Base-by-base conservation (phyloP, 2,113 vertebrate species). In the Ammodramus savannarum region DNA sequence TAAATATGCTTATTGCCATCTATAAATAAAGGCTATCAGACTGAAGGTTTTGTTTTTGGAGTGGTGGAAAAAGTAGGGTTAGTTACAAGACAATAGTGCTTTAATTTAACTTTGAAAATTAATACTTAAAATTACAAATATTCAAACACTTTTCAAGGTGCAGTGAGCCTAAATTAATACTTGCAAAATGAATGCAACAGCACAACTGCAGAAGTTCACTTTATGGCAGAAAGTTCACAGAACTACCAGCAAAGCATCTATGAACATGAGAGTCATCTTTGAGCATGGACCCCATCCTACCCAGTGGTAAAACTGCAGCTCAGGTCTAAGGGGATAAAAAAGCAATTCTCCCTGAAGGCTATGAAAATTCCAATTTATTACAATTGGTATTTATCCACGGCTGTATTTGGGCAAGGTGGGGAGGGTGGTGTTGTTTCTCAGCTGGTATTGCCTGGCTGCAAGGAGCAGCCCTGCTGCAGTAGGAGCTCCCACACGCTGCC, bases 71-170 rank as follows among this genome's bases (percentile, higher is more conserved):
- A 98, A 98, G 97, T 89, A 91, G 82, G 96, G 96, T 85, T 97
- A 97, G 97, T 98, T 97, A 90, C 95, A 94, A 98, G 98, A 98
- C 98, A 98, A 97, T 97, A 97, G 93, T 62, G 89, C 91, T 97
- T 97, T 98, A 98, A 98, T 98, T 98, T 98, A 98, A 97, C 97
- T 97, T 93, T 91, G 97, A 98, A 98, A 98, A 98, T 97, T 98
- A 98, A 98, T 98, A 97, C 97, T 97, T 97, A 96, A 88, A 97
- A 95, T 84, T 97, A 98, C 97, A 98, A 98, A 98, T 98, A 98
- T 98, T 98, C 97, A 98, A 95, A 97, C 26, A 0, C 78, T 96
- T 96, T 88, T 94, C 92, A 72, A 97, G 92, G 91, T 92, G 65
- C 90, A 76, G 87, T 26, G 58, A 92, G 72, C 65, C 92, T 26